Evolutionary conservation across 2,888 invertebrate species (phyloP), one percentile per base, ranked within the genome.

Genomic region (Aleiodes testaceus): DNA sequence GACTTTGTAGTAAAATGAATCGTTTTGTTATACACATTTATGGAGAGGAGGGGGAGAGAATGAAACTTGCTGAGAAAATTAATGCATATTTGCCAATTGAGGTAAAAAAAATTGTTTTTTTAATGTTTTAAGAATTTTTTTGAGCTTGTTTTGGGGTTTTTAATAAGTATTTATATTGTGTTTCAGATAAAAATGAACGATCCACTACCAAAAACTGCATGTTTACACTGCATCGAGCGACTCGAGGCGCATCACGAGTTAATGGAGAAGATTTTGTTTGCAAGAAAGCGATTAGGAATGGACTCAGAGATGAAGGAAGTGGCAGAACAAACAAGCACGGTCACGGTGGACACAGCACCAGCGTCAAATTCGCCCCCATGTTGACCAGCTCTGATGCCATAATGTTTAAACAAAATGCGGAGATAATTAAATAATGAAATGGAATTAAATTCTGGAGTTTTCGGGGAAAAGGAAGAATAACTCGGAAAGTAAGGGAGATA

Each of bases 1-100:
- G 95, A 83, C 90, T 95, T 74, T 95, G 95, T 87, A 95, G 95
- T 42, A 94, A 94, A 90, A 94, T 94, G 92, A 95, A 95, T 88
- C 91, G 93, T 84, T 92, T 92, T 81, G 95, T 95, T 69, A 92
- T 95, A 79, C 95, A 95, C 86, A 93, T 95, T 79, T 95, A 95
- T 85, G 94, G 95, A 49, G 92, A 93, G 80, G 93, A 93, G 88
- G 95, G 94, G 65, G 91, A 92, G 84, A 92, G 93, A 81, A 89
- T 94, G 84, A 90, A 91, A 82, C 90, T 95, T 77, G 92, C 94
- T 42, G 92, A 94, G 81, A 95, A 95, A 90, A 94, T 95, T 81
- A 93, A 93, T 88, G 92, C 92, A 82, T 93, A 94, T 87, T 89
- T 95, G 73, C 95, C 95, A 73, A 93, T 95, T 81, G 93, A 93